Conservation (phyloP, 2,797 vertebrate genomes). For the Rhadinocentrus ornatus region DNA sequence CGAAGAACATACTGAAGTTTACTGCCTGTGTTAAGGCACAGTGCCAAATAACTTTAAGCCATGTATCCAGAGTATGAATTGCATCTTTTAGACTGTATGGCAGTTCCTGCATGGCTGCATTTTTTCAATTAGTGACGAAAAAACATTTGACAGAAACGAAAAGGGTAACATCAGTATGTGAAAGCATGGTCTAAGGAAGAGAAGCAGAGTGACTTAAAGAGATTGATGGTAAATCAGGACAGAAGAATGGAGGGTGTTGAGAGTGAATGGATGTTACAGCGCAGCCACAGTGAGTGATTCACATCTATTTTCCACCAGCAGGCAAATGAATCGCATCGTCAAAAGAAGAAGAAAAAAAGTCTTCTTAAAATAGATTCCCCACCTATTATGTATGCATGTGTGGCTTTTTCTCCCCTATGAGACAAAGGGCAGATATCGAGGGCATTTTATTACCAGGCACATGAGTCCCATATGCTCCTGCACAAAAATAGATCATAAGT, state of each 20-base stretch:
- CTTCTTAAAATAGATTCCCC: constrained; percentile 68
- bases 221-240: constrained; percentile 46
- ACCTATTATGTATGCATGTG: constrained; percentile 73
- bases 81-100: neutral
- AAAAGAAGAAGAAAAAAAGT: constrained; percentile 47
- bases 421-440: constrained; percentile 73
- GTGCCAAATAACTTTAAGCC: neutral
- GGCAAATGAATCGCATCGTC: constrained; percentile 66
- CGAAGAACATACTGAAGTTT: neutral
- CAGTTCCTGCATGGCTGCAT: neutral
- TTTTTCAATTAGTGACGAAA: neutral
- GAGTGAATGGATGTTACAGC: constrained; percentile 61
- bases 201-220: constrained; percentile 11
- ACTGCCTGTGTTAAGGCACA: neutral
- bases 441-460: constrained; percentile 66
- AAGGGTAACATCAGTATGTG: neutral
- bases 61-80: neutral
- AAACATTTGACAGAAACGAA: constrained; percentile 12
- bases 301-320: constrained; percentile 70
- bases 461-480: constrained; percentile 63
- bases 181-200: constrained; percentile 14
- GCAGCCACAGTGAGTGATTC: constrained; percentile 62
- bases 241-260: constrained; percentile 28
- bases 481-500: constrained; percentile 72
- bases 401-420: constrained; percentile 55